Conservation (phyloP, 2,888 invertebrate species). For the Lasioglossum morio region DNA sequence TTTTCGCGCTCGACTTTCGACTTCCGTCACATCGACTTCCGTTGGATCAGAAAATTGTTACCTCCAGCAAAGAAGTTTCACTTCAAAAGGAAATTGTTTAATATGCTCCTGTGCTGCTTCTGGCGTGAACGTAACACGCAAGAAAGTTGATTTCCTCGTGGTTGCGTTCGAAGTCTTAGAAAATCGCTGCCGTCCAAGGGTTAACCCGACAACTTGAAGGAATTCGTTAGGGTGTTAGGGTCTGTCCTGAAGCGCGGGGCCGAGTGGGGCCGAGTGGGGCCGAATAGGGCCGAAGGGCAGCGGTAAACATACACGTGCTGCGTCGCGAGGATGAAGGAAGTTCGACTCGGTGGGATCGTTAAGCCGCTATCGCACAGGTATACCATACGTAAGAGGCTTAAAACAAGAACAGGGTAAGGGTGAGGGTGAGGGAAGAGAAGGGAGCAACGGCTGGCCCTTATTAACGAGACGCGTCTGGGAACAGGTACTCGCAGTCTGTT, state of each 20-base stretch:
- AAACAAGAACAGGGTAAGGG: conserved; percentile 18
- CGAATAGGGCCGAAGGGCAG: not conserved
- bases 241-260: not conserved
- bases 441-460: conserved; percentile 23
- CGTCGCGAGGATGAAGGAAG: conserved; percentile 14
- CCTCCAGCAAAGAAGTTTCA: too few relatives aligned
- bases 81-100: not conserved
- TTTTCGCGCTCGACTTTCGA: too few relatives aligned
- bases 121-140: not conserved
- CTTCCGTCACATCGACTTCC: too few relatives aligned
- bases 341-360: conserved; percentile 46
- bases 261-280: not conserved
- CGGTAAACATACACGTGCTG: conserved; percentile 20
- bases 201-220: conserved; percentile 1
- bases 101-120: not conserved
- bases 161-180: not conserved
- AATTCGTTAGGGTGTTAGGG: conserved; percentile 7
- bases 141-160: not conserved
- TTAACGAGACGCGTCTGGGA: conserved; percentile 49
- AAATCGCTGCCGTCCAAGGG: not conserved
- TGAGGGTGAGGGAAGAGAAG: too few relatives aligned
- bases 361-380: conserved; percentile 41
- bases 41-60: too few relatives aligned
- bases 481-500: conserved; percentile 17
- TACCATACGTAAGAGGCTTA: conserved; percentile 50